Evolutionary conservation across 2,113 vertebrate genomes (phyloP).

Genomic region (Eolophus roseicapilla): DNA sequence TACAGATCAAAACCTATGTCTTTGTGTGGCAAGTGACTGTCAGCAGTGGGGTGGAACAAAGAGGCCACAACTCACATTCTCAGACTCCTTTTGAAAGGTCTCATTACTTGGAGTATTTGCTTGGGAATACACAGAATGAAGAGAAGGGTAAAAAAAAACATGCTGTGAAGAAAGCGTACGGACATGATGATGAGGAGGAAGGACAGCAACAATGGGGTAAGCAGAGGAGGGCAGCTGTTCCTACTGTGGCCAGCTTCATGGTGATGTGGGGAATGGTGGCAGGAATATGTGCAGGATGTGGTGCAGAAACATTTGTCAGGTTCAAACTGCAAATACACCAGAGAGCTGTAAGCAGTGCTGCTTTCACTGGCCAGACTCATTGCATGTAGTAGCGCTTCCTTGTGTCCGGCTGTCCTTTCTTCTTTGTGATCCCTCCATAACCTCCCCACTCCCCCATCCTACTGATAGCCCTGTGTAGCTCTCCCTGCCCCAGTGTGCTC

Average conservation of each 20-base stretch:
- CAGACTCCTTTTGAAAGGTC: neutral
- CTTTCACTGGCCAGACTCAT: neutral
- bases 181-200: neutral
- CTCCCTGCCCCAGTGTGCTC: neutral
- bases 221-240: neutral
- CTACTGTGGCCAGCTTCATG: neutral
- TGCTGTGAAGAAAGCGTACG: neutral
- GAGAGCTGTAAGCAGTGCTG: neutral
- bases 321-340: neutral
- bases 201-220: neutral
- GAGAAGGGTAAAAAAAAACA: no score
- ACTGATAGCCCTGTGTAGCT: neutral
- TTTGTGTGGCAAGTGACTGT: neutral
- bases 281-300: neutral
- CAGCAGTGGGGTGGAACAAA: neutral
- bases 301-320: neutral
- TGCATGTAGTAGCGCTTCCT: neutral
- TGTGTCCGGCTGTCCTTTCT: neutral
- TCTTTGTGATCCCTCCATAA: neutral
- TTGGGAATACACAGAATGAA: neutral
- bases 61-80: neutral
- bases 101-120: neutral
- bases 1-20: neutral
- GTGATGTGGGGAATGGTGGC: rapidly evolving
- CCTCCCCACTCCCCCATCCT: neutral